Percentiles rank a stretch among this genome's conserved stretches.
Conservation (phyloP, 2,888 invertebrate genomes). For the Flexamia atlantica region DNA sequence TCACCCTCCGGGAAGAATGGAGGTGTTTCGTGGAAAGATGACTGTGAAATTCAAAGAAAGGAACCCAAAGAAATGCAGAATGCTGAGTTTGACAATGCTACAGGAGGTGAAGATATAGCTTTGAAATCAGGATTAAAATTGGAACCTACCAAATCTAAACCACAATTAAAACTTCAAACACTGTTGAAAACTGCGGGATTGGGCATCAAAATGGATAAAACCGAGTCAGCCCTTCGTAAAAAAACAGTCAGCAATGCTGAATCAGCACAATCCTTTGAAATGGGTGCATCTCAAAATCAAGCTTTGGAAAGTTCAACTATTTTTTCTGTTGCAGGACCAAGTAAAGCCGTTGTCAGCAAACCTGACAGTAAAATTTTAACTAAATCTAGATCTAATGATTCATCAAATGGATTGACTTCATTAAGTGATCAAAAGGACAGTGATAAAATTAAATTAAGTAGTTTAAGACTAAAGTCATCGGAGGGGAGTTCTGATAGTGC, state of each 20-base stretch:
- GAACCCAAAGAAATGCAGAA: conserved; percentile 21
- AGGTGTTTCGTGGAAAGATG: conserved; percentile 66
- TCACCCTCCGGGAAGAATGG: conserved; percentile 73
- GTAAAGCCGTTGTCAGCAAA: not conserved
- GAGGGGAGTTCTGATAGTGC: not conserved
- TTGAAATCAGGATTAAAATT: not conserved
- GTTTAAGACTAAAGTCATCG: conserved; percentile 29
- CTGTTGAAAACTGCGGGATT: conserved; percentile 35
- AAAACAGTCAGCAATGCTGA: not conserved
- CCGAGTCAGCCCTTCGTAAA: not conserved
- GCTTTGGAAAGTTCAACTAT: not conserved
- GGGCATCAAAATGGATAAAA: conserved; percentile 24
- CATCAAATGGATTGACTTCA: conserved; percentile 12
- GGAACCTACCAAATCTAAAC: conserved; percentile 5
- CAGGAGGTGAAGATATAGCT: not conserved
- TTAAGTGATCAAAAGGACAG: conserved; percentile 5
- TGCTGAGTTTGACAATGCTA: not conserved
- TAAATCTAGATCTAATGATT: conserved; percentile 14
- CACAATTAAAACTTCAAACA: conserved; percentile 41
- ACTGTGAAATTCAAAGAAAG: not conserved
- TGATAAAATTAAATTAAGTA: conserved; percentile 42
- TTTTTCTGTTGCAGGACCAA: conserved; percentile 16
- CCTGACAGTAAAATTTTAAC: not conserved
- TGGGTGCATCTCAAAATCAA: not conserved
- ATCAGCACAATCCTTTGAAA: conserved; percentile 11